phyloP scores from a whole-genome alignment of 2,797 vertebrate genomes.

The Melopsittacus undulatus region DNA sequence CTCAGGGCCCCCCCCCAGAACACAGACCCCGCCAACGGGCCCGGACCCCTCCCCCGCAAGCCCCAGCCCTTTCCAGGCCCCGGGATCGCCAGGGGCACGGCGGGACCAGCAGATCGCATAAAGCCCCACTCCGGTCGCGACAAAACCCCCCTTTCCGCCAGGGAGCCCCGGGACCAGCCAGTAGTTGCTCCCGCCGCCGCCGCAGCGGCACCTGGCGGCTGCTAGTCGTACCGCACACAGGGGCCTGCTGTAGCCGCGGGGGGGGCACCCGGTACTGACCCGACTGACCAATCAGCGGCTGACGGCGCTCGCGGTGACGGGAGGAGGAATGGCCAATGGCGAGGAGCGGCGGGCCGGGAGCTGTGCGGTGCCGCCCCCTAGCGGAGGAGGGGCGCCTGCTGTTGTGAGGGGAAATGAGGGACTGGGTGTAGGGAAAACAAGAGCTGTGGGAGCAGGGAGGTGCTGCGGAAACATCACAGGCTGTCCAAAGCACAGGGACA shows the following conservation, averaged over 20 bases:
- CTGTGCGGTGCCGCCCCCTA: background rate
- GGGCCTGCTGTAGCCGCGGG: too few relatives aligned
- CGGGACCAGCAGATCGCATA: too few relatives aligned
- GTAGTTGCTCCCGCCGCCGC: too few relatives aligned
- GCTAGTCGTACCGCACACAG: too few relatives aligned
- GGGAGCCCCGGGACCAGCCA: too few relatives aligned
- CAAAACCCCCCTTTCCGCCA: background rate
- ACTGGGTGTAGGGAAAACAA: accelerated
- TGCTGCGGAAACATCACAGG: background rate
- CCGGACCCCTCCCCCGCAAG: too few relatives aligned
- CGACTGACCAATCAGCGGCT: background rate
- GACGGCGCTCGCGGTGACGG: too few relatives aligned
- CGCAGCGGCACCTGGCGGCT: too few relatives aligned
- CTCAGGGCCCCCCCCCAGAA: background rate
- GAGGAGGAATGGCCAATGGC: background rate
- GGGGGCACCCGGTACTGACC: too few relatives aligned
- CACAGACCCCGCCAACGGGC: background rate
- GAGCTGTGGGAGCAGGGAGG: background rate
- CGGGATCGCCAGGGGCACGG: background rate
- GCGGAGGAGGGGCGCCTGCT: background rate
- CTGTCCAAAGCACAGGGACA: too few relatives aligned
- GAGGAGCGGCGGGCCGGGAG: background rate
- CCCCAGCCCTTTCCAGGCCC: too few relatives aligned
- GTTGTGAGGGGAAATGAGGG: background rate
- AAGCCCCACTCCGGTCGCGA: background rate